Percentiles rank a stretch among this genome's conserved stretches.
phyloP scores from a whole-genome alignment of 2,888 invertebrate species.

The Stenchaetothrips biformis region DNA sequence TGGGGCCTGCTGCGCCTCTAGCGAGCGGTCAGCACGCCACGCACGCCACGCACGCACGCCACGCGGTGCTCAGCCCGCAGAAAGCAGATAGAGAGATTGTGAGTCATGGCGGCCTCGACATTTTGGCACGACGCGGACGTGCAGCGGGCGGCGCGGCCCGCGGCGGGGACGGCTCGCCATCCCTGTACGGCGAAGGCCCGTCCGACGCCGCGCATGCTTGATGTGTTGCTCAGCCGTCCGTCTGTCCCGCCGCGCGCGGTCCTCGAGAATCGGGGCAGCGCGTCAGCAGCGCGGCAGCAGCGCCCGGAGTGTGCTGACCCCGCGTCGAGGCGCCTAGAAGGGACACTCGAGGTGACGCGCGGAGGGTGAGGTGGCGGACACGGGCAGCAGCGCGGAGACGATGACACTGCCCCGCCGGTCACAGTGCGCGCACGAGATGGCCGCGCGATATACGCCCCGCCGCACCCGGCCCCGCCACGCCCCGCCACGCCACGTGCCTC shows the following conservation, averaged over 20 bases:
- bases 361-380: neutral
- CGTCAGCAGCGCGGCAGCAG: too few relatives aligned
- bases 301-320: neutral
- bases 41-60: too few relatives aligned
- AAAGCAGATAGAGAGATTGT: too few relatives aligned
- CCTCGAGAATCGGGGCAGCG: too few relatives aligned
- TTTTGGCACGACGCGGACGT: neutral
- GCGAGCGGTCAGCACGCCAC: too few relatives aligned
- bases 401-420: conserved; percentile 13
- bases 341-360: neutral
- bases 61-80: too few relatives aligned
- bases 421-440: conserved; percentile 15
- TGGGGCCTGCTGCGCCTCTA: too few relatives aligned
- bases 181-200: neutral
- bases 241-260: neutral
- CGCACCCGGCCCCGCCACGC: too few relatives aligned
- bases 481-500: neutral
- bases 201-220: neutral
- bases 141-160: neutral
- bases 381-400: conserved; percentile 17
- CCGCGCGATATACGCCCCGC: neutral
- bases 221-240: neutral
- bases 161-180: neutral
- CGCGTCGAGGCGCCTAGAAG: neutral
- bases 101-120: neutral